Conservation (phyloP, 2,113 vertebrate species). For the Penelope pileata region DNA sequence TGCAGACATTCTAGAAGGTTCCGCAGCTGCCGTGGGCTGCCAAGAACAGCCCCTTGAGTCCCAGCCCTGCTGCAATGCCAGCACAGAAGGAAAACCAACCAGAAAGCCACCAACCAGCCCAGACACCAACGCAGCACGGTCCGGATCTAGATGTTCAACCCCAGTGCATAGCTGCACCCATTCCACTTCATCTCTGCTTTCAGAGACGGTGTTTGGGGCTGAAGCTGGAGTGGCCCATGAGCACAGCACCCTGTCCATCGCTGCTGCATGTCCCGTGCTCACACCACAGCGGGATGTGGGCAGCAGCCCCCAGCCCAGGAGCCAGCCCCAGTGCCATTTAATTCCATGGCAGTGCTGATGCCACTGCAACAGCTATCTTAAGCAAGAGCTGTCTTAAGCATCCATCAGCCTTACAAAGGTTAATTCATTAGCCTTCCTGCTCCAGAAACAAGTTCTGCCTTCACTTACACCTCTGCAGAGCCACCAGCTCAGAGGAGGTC, state of each 20-base stretch:
- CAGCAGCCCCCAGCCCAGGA: background rate
- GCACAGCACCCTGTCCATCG: rapidly evolving
- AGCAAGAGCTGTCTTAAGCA: background rate
- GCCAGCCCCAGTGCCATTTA: background rate
- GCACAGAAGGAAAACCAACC: background rate
- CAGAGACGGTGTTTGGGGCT: background rate
- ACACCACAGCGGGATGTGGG: background rate
- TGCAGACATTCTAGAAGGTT: background rate
- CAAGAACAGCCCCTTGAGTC: background rate
- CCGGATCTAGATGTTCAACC: background rate
- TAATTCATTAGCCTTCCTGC: background rate
- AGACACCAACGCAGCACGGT: background rate
- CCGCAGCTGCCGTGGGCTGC: background rate
- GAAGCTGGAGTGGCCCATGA: background rate
- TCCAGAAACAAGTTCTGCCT: background rate
- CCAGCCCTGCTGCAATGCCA: background rate
- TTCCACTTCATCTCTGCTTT: rapidly evolving
- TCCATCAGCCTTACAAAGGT: background rate
- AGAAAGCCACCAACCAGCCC: background rate
- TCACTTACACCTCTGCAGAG: background rate
- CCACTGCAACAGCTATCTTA: background rate
- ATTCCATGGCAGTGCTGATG: background rate
- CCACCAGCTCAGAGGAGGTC: background rate
- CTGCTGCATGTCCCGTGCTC: background rate
- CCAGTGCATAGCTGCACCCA: rapidly evolving